Base-by-base conservation (phyloP, 1,140 invertebrate genomes). In the Agrypnia vestita region DNA sequence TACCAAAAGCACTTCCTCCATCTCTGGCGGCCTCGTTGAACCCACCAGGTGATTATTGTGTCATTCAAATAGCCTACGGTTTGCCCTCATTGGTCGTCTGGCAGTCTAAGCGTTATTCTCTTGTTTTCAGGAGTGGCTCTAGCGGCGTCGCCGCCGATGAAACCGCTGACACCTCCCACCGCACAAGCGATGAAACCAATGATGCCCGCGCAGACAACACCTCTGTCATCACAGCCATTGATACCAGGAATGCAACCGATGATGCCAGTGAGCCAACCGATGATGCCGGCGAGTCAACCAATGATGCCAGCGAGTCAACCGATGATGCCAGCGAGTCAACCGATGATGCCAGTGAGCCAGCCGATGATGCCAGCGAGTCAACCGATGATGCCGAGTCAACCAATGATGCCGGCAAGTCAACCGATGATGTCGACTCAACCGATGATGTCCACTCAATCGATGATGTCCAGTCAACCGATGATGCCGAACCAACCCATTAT, bases 1-100 rank as follows among this genome's bases (percentile, higher is more conserved):
- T 99, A 76, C 98, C 98, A 0, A 94, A 95, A 85, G 87, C 90
- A 6, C 89, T 99, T 67, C 98, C 98, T 59, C 93, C 94, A 21
- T 91, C 92, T 79, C 86, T 99, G 21, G 80, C 94, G 10, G 90
- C 92, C 15, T 94, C 94, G 21, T 85, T 95, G 10, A 91, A 91
- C 81, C 87, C 91, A 47, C 86, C 86, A 15, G 90, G 91, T 92
- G 86, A 86, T 80, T 61, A 35, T 35, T 51, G 49, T 13, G 8
- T 15, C 49, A 51, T 15, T 12, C 8, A 13, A 51, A 13, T 51
- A 51, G 3, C 1, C 49, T 51, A 51, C 8, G 1, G 11, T 12
- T 15, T 15, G 49, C n/a, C 8, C 3, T 13, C n/a, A 43, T 69
- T 69, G n/a, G n/a, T n/a, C n/a, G n/a, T n/a, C n/a, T n/a, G n/a